Evolutionary conservation across 2,113 vertebrate genomes (phyloP).

Genomic region (Coptodon bakossiorum): DNA sequence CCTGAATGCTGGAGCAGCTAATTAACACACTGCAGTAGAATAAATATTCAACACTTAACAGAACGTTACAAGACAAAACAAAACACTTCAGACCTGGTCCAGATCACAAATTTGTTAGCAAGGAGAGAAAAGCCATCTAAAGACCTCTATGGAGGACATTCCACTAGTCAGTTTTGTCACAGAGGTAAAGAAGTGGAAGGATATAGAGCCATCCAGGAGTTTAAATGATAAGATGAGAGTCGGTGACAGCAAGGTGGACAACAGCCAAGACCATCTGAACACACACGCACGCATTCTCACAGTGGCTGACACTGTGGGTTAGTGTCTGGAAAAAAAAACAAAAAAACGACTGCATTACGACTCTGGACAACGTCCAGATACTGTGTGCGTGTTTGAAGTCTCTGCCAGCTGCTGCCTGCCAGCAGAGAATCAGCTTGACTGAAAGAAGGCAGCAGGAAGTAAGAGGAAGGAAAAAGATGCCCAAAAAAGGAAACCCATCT

Average conservation of each 20-base stretch:
- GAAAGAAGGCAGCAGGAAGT: not conserved
- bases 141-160: not conserved
- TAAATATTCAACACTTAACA: not conserved
- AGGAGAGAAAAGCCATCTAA: not conserved
- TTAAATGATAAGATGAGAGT: conserved; percentile 17
- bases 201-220: not conserved
- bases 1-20: not conserved
- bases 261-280: conserved; percentile 23
- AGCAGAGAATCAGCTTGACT: not conserved
- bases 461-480: not conserved
- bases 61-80: not conserved
- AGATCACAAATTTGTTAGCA: not conserved
- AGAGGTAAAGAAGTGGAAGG: not conserved
- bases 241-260: conserved; percentile 24
- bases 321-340: not conserved
- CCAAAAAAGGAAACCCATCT: not conserved
- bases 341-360: conserved; percentile 24
- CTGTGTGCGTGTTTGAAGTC: not conserved
- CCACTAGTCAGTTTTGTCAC: not conserved
- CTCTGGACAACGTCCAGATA: conserved; percentile 16
- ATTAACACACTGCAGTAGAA: not conserved
- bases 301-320: conserved; percentile 8
- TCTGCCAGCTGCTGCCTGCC: not conserved
- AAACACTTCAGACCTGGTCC: not conserved
- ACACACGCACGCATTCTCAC: not conserved